Conservation (phyloP, 2,888 invertebrate species). For the Reticulitermes lucifugus region DNA sequence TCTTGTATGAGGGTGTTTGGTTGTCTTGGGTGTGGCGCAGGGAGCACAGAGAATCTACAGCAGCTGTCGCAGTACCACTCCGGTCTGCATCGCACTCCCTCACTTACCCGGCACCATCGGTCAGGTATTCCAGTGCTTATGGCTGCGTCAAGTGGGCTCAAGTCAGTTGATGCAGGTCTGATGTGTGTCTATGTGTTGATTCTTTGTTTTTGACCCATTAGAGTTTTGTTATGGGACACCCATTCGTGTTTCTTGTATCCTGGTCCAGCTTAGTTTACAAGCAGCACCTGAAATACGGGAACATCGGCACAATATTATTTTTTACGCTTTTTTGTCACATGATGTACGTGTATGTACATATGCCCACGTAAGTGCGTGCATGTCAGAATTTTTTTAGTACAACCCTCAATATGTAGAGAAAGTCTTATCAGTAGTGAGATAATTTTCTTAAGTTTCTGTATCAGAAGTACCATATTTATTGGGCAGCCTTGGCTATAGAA, state of each 20-base stretch:
- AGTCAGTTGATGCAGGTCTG: slow-evolving; percentile 48
- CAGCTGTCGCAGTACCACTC: slow-evolving; percentile 60
- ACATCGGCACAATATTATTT: too few species aligned
- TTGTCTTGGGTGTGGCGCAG: slow-evolving; percentile 58
- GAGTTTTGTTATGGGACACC: not conserved
- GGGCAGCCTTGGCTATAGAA: too few species aligned
- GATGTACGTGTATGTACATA: too few species aligned
- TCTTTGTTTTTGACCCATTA: not conserved
- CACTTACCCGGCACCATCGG: slow-evolving; percentile 62
- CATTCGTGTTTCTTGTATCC: not conserved
- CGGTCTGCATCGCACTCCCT: slow-evolving; percentile 70
- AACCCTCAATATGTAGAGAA: too few species aligned
- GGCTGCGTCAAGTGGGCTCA: slow-evolving; percentile 35
- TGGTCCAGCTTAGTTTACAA: not conserved
- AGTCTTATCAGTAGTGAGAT: too few species aligned
- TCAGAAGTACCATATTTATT: too few species aligned
- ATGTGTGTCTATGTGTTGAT: not conserved
- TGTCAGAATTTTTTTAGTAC: too few species aligned
- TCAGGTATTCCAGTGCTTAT: slow-evolving; percentile 71
- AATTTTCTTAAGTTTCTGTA: too few species aligned
- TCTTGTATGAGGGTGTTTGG: slow-evolving; percentile 17
- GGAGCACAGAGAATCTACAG: slow-evolving; percentile 73
- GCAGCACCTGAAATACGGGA: too few species aligned
- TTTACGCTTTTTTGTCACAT: too few species aligned
- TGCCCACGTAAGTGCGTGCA: too few species aligned